A percentile compares a stretch with the other conserved stretches of the same genome.
Evolutionary conservation across 2,797 vertebrate genomes (phyloP).

Genomic region (Pangasius larnaudii): DNA sequence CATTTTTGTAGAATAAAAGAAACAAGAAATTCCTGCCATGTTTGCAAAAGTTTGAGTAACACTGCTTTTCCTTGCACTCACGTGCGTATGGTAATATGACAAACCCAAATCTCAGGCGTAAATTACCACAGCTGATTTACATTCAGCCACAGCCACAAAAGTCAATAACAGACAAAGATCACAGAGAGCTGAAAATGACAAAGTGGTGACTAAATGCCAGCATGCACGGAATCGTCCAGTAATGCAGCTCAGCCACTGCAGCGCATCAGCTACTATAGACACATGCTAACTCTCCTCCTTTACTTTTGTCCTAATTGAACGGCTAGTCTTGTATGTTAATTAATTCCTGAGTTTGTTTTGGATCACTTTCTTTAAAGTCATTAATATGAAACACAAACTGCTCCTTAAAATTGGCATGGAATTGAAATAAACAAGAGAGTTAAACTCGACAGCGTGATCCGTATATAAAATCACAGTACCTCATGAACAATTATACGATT

Average conservation of each 20-base stretch:
- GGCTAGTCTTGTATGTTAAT: background rate
- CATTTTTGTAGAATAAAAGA: background rate
- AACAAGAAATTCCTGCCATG: background rate
- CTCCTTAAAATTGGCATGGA: background rate
- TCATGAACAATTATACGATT: background rate
- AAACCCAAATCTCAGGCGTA: background rate
- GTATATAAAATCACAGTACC: background rate
- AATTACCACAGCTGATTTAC: background rate
- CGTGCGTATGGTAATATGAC: background rate
- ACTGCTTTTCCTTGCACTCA: too few relatives aligned
- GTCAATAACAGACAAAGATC: background rate
- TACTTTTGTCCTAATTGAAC: background rate
- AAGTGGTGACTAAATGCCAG: background rate
- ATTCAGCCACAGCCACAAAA: background rate
- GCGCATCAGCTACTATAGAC: background rate
- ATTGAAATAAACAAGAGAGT: too few relatives aligned
- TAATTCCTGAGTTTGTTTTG: background rate
- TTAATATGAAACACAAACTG: background rate
- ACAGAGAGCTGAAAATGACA: background rate
- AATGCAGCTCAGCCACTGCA: background rate
- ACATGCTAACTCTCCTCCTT: background rate
- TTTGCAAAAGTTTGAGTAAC: background rate
- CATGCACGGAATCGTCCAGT: background rate
- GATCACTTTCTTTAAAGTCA: background rate
- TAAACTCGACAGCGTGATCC: background rate